Percentiles rank a stretch among this genome's conserved stretches.
Conservation (phyloP, 2,888 invertebrate species). For the Philereme transversata region DNA sequence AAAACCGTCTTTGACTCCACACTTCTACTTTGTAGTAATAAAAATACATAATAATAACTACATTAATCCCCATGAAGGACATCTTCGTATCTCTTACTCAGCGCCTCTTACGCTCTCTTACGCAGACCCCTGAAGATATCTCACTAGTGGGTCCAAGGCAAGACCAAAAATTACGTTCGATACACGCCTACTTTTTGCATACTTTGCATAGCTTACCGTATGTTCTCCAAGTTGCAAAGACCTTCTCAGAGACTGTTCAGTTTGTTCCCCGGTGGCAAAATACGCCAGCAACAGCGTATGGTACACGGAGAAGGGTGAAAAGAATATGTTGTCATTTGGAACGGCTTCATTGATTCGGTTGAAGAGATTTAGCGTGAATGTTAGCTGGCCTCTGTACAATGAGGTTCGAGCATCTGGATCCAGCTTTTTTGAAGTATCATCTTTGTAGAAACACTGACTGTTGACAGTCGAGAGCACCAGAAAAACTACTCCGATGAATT, state of each 20-base stretch:
- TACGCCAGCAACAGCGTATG: slow-evolving; percentile 91
- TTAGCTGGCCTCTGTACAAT: slow-evolving; percentile 80
- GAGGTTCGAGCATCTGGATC: slow-evolving; percentile 62
- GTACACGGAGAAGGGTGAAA: slow-evolving; percentile 94
- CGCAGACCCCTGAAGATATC: not conserved
- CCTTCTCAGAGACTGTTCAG: slow-evolving; percentile 86
- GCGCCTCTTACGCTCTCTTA: no score
- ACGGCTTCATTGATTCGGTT: slow-evolving; percentile 86
- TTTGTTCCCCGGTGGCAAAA: slow-evolving; percentile 89
- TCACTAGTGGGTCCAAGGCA: not conserved
- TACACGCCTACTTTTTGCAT: no score
- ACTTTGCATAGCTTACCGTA: slow-evolving; percentile 66
- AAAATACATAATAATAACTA: no score
- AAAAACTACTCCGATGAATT: slow-evolving; percentile 49
- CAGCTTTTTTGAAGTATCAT: slow-evolving; percentile 72
- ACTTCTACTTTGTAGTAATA: no score
- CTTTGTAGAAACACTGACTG: slow-evolving; percentile 75
- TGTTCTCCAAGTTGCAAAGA: slow-evolving; percentile 85
- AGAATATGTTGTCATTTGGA: slow-evolving; percentile 91
- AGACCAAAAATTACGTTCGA: no score
- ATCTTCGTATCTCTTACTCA: no score
- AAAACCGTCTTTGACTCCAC: no score
- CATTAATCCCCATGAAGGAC: no score
- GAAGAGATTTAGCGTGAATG: slow-evolving; percentile 88
- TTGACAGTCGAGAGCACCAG: slow-evolving; percentile 57